phyloP scores from a whole-genome alignment of 2,797 vertebrate species.

The Silurus lanzhouensis region DNA sequence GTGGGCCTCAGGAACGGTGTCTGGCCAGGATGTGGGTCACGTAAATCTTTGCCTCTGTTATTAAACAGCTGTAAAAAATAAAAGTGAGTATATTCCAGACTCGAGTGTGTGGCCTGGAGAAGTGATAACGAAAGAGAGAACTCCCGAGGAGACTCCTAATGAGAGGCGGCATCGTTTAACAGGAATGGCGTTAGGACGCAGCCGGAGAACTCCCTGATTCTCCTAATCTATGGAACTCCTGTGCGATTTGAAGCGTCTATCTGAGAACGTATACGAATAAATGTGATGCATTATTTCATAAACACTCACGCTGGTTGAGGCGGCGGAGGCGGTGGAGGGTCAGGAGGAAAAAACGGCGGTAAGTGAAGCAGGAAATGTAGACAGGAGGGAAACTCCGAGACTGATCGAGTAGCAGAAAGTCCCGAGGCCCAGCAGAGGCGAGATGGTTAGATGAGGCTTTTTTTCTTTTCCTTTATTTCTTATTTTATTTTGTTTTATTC shows the following conservation, averaged over 20 bases:
- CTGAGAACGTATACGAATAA: constrained; percentile 35
- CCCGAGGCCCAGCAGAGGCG: neutral
- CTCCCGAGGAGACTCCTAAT: constrained; percentile 24
- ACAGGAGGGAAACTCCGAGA: neutral
- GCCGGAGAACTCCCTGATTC: neutral
- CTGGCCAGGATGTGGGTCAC: neutral
- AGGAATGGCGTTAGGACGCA: constrained; percentile 28
- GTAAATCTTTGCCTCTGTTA: neutral
- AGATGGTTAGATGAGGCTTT: neutral
- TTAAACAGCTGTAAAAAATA: neutral
- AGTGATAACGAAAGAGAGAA: neutral
- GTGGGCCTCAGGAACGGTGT: neutral
- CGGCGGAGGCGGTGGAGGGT: neutral
- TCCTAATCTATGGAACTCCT: constrained; percentile 26
- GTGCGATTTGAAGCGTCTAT: neutral
- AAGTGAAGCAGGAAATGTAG: constrained; percentile 25
- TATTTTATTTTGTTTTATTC: constrained; percentile 28
- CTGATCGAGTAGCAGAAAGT: constrained; percentile 13
- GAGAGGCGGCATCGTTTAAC: constrained; percentile 18
- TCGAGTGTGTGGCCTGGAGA: neutral
- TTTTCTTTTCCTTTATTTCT: neutral
- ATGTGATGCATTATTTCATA: constrained; percentile 40
- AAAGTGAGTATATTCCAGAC: neutral
- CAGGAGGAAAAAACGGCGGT: constrained; percentile 2
- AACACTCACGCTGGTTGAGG: neutral